Evolutionary conservation across 2,113 vertebrate species (phyloP), one percentile per base, ranked within the genome.

Genomic region (Silurus glanis): DNA sequence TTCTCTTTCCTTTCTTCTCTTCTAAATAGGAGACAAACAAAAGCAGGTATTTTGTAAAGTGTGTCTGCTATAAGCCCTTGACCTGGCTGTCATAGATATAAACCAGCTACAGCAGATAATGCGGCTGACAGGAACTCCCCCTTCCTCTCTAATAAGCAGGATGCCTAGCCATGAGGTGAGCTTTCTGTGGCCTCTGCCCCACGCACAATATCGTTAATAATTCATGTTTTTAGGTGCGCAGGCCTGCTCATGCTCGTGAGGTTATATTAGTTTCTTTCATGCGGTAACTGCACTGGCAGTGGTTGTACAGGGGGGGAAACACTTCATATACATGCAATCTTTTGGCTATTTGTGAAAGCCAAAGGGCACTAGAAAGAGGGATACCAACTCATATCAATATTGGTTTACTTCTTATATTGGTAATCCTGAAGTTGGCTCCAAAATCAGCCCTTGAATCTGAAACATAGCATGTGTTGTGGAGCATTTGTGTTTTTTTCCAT

Each of bases 81-180:
- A 99, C 97, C 90, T 85, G 95, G 96, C 96, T 95, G 94, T 94
- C 93, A 94, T 97, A 99, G 98, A 99, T 96, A 99, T 99, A 98
- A 99, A 99, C 97, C 98, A 99, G 95, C 98, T 99, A 95, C 98
- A 99, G 95, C 98, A 99, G 97, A 99, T 99, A 95, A 98, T 99
- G 97, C 97, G 98, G 92, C 97, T 99, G 95, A 99, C 98, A 92
- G 98, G 98, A 95, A 99, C 97, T 64, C 98, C 98, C 94, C 97
- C 98, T 93, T 96, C 96, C 84, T 96, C 97, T 93, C 97, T 99
- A 95, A 98, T 99, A 96, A 99, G 96, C 97, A 98, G 98, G 97
- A 99, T 99, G 98, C 98, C 97, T 95, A 99, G 98, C 94, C 96
- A 97, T 14, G 98, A 99, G 98, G 98, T 99, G 98, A 99, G 98